Base-by-base conservation (phyloP, 2,888 invertebrate genomes). In the Epistrophella euchroma region DNA sequence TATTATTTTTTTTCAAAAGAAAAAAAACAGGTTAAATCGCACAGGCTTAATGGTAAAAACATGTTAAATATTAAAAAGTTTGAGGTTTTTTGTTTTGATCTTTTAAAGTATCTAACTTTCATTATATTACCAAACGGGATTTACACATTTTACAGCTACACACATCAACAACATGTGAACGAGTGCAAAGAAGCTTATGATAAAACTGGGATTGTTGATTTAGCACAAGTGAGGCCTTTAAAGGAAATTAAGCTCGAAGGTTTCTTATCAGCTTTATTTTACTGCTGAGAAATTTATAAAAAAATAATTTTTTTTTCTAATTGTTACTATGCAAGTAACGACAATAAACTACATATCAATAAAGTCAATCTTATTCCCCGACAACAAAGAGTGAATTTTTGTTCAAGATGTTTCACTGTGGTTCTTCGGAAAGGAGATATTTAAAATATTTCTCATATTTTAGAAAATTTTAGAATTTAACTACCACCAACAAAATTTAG, bases 61-160 rank as follows among this genome's bases (percentile, higher is more conserved):
- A 62, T 40, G 64, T 45, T 64, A 13, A 64, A 28, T 64, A 64
- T 64, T 64, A 28, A 45, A 45, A 64, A 28, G 28, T 64, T 45
- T 64, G 9, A 9, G 6, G 37, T 60, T 40, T 60, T 1, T 45
- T 7, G 10, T 45, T 4, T 9, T 0, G 10, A 4, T 17, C n/a
- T 43, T 25, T 4, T 64, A 28, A 17, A 5, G 32, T 32, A 32
- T 32, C 4, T 45, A 64, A 64, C 64, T 64, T 64, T 64, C 45
- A 28, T 37, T 40, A 40, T n/a, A 45, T n/a, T 28, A 25, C 10
- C 17, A 28, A 64, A 64, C 7, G 45, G 25, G 64, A 64, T 43
- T 64, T 64, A 64, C 64, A 64, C 43, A 64, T 64, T 43, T 64
- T 45, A 64, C 64, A 45, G 64, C 64, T 64, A 64, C 15, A 13